phyloP scores from a whole-genome alignment of 1,140 invertebrate genomes.

The Rhopalosiphum maidis region DNA sequence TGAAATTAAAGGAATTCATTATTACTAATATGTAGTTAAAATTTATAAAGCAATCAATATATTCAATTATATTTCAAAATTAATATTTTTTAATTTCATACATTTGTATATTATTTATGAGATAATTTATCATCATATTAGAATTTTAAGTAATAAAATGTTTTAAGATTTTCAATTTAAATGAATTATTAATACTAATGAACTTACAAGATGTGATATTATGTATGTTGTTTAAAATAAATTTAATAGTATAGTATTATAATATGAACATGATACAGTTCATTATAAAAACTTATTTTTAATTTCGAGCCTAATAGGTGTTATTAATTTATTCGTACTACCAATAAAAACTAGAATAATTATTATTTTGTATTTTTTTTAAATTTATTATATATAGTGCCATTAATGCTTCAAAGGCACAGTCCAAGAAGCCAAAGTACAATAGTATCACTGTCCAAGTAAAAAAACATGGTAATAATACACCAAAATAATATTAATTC shows the following conservation, averaged over 20 bases:
- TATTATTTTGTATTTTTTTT: background rate
- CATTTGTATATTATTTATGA: background rate
- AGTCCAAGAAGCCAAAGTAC: slow-evolving; percentile 32
- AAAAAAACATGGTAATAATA: background rate
- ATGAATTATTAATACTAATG: background rate
- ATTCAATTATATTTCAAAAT: background rate
- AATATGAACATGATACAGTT: no score
- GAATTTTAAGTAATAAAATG: background rate
- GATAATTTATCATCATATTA: background rate
- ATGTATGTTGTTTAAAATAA: background rate
- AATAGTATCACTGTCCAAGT: slow-evolving; percentile 36
- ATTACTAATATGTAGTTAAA: background rate
- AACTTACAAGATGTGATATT: background rate
- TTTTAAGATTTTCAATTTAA: background rate
- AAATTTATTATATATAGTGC: background rate
- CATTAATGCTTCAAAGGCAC: slow-evolving; percentile 38
- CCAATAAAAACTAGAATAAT: background rate
- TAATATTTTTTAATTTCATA: background rate
- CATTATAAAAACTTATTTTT: background rate
- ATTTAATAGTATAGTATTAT: background rate
- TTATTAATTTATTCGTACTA: background rate
- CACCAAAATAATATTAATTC: slow-evolving; percentile 16
- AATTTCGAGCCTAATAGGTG: background rate
- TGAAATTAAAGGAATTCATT: background rate
- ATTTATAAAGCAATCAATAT: background rate